Evolutionary conservation across 1,140 invertebrate species (phyloP), one percentile per base, ranked within the genome.

Genomic region (Hypsibius dujardini): DNA sequence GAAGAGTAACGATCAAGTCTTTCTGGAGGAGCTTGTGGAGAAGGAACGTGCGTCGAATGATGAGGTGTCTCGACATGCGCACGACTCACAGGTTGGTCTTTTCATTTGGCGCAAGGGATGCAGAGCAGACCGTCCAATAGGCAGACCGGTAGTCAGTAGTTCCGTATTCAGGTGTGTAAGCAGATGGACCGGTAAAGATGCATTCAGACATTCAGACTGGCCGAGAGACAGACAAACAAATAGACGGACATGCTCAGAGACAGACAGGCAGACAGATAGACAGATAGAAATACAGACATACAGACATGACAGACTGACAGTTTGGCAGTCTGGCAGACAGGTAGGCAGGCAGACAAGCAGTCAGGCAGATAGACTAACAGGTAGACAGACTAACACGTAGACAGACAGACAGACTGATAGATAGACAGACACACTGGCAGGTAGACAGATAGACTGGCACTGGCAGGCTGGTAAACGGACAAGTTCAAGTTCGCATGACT

Each of bases 21-120:
- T 81, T 73, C 82, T 98, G 59, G 90, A 93, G 76, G 86, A 90
- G 78, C 82, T 96, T 72, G 79, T 97, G 59, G 90, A 95, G 77
- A 79, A 90, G 62, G 92, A 96, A 75, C 75, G 76, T 74, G 73
- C 75, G 28, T 74, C 75, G 50, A 70, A 75, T 45, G 75, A 75
- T 47, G 46, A 71, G 1, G 50, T 56, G 50, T 12, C 7, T n/a
- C 7, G n/a, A 56, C 50, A n/a, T n/a, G 7, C 7, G 7, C 7
- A 12, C 7, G 7, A 56, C 7, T 7, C 7, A n/a, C 50, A 56
- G 50, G 50, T 56, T 7, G n/a, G 50, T 56, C n/a, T 56, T 56
- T 56, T 56, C 7, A 56, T 56, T 56, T 7, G n/a, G 50, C 50
- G 50, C 50, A 56, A 56, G 28, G 28, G 28, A 28, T 28, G 28